Evolutionary conservation across 2,113 vertebrate genomes (phyloP), one percentile per base, ranked within the genome.

Genomic region (Prochilodus magdalenae): DNA sequence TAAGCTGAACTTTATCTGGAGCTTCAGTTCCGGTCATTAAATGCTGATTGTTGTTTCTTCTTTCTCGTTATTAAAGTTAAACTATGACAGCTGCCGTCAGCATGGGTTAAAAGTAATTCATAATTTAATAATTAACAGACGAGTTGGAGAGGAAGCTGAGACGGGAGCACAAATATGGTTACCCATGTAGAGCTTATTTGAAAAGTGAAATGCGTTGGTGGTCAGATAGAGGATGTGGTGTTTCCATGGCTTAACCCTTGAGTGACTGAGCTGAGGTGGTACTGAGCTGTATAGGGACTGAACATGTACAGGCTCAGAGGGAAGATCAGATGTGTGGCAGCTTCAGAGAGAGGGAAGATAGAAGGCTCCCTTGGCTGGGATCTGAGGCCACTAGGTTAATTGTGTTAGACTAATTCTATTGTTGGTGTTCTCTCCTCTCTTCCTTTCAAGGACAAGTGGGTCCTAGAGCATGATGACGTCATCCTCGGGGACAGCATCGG

Each of bases 401-500:
- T 27, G 51, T 47, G 26, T 33, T 75, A 4, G 27, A 47, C n/a
- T 40, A 22, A 67, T 57, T 60, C 30, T 30, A 15, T 44, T 26
- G 16, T 20, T 75, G 27, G 6, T 73, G 2, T 77, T 47, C 67
- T 78, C 36, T 51, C 15, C n/a, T 73, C 7, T 22, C 26, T 53
- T 59, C 75, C n/a, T 18, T 60, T 82, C 70, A 86, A 99, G 98
- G 98, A 99, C 92, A 98, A 99, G 87, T 99, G 98, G 98, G 96
- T 95, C 59, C 90, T 99, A 73, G 96, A 97, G 65, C 98, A 99
- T 0, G 96, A 98, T 84, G 97, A 98, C 0, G 91, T 99, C 74
- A 92, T 97, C 80, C 81, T 99, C 74, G 98, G 98, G 2, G 94
- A 96, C 77, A 93, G 95, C 87, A 98, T 99, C 1, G 98, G 97